Evolutionary conservation across 1,140 invertebrate genomes (phyloP), one percentile per base, ranked within the genome.

Genomic region (Dendroctonus ponderosae): DNA sequence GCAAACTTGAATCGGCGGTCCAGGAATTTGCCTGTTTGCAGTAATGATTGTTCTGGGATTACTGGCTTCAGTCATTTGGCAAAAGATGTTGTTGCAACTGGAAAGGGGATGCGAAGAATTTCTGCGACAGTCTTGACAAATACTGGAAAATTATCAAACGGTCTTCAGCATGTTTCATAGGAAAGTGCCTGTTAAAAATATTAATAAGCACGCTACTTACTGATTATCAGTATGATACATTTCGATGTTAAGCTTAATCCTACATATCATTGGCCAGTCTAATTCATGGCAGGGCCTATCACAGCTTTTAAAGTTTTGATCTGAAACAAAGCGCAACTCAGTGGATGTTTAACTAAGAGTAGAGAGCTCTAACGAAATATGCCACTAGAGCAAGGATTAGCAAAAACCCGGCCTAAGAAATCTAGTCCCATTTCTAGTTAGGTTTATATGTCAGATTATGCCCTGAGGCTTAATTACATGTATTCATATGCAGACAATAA

Each of bases 1-100:
- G 70, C 92, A 95, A 4, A 95, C 91, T 81, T 94, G 88, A 50
- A 96, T 91, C 5, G 85, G 77, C 0, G 93, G 93, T 0, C 92
- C 93, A 4, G 93, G 93, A 11, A 94, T 77, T 77, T 88, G 87
- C 56, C 91, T 82, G 79, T 96, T 95, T 2, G 90, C 90, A 0
- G 89, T 85, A 12, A 92, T 81, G 4, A 94, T 84, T 1, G 85
- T 85, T 8, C 87, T 81, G n/a, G 84, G 78, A 11, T 86, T 81
- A 7, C 90, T 90, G 75, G 91, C 88, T 2, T 84, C 86, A 11
- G 3, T 84, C 53, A 85, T 83, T 44, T 91, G 83, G 70, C 91
- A 93, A 57, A 87, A 82, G 37, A 84, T 76, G 9, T 81, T 80
- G 59, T 82, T 79, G 56, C 88, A 88, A 2, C 9, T 49, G 11